A percentile compares a stretch with the other conserved stretches of the same genome.
Conservation (phyloP, 2,888 invertebrate genomes). For the Eupeodes luniger region DNA sequence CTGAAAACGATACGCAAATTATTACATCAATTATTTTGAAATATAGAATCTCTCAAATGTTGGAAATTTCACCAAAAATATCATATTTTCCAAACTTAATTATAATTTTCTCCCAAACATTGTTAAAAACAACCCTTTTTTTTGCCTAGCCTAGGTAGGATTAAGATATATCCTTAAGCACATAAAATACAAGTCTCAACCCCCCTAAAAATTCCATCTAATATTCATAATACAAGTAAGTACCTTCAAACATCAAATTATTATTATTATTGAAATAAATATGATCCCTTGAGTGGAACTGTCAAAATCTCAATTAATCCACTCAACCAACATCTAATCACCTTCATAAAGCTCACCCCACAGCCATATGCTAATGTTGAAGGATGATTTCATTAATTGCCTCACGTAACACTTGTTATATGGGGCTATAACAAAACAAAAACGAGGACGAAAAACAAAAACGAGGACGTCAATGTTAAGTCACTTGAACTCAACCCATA, state of each 20-base stretch:
- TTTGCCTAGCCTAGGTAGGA: neutral
- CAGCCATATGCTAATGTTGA: conserved; percentile 66
- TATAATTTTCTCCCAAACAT: neutral
- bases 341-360: conserved; percentile 54
- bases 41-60: too few relatives aligned
- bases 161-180: neutral
- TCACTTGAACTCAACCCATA: neutral
- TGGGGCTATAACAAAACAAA: neutral
- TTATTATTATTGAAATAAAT: conserved; percentile 74
- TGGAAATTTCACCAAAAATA: neutral
- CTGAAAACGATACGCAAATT: too few relatives aligned
- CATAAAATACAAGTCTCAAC: conserved; percentile 9
- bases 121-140: neutral
- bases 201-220: conserved; percentile 37
- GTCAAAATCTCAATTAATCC: conserved; percentile 74
- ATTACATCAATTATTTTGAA: too few relatives aligned
- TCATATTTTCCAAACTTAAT: neutral
- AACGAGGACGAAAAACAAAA: neutral
- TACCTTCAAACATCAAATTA: conserved; percentile 64
- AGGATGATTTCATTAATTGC: conserved; percentile 74
- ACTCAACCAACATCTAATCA: conserved; percentile 71
- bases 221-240: conserved; percentile 48
- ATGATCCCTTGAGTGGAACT: conserved; percentile 66
- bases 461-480: conserved; percentile 3
- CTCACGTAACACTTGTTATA: conserved; percentile 65